Percentiles rank a stretch among this genome's conserved stretches.
Evolutionary conservation across 1,140 invertebrate species (phyloP).

Genomic region (Diorhabda carinulata): DNA sequence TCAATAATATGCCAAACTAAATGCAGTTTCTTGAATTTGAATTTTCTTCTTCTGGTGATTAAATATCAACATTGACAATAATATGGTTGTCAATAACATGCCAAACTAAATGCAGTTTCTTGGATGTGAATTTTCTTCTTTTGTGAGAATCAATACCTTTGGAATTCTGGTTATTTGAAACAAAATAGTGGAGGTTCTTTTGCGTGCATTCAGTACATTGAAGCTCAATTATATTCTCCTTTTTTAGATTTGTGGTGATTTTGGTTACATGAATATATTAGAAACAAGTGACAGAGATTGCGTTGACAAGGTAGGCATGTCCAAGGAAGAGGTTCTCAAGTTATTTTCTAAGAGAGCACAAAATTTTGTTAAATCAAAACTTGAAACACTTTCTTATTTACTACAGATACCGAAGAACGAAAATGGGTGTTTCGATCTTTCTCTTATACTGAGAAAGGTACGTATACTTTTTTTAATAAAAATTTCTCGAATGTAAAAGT

Average conservation of each 20-base stretch:
- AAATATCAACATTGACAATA: no score
- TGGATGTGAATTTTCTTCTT: no score
- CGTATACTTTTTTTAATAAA: conserved; percentile 5
- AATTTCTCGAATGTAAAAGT: neutral
- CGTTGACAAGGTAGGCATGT: conserved; percentile 21
- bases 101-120: no score
- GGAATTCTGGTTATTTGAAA: no score
- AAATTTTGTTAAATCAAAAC: conserved; percentile 22
- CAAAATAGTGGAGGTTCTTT: no score
- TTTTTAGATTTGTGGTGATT: conserved; percentile 34
- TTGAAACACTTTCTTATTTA: conserved; percentile 22
- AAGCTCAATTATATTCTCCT: no score
- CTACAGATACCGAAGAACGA: conserved; percentile 11
- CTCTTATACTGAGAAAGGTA: conserved; percentile 20
- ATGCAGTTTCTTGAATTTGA: no score
- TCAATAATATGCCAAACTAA: no score
- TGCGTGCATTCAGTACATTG: no score
- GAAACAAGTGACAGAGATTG: conserved; percentile 24
- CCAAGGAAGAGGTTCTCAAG: conserved; percentile 21
- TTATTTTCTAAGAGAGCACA: conserved; percentile 26
- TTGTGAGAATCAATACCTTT: no score
- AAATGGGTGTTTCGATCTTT: conserved; percentile 12
- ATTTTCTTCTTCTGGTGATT: no score
- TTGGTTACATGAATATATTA: conserved; percentile 30
- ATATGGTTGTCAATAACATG: no score